phyloP scores from a whole-genome alignment of 2,797 vertebrate species.

The Scolopax rusticola region DNA sequence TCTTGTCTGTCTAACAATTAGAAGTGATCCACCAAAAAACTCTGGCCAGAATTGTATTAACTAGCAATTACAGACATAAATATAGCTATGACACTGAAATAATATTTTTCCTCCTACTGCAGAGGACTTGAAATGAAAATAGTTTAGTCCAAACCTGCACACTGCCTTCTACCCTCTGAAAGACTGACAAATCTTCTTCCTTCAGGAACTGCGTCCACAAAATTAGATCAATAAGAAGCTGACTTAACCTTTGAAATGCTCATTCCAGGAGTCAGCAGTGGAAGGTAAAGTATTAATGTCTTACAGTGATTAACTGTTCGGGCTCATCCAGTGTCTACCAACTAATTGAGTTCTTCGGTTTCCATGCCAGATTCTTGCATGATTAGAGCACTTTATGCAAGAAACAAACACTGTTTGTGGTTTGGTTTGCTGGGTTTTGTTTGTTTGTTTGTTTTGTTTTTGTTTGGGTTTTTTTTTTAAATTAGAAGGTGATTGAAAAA shows the following conservation, averaged over 20 bases:
- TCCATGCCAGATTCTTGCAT: neutral
- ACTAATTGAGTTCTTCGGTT: fast-evolving
- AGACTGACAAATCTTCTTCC: neutral
- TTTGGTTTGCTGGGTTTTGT: neutral
- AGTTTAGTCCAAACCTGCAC: neutral
- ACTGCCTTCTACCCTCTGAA: neutral
- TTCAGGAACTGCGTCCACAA: neutral
- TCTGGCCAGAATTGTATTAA: conserved; percentile 2
- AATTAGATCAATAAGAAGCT: neutral
- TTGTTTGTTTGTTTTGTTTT: too few species aligned
- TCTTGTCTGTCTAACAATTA: neutral
- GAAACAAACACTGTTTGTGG: too few species aligned
- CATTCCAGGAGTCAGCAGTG: neutral
- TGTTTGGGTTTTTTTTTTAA: neutral
- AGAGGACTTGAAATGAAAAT: neutral
- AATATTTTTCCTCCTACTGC: neutral
- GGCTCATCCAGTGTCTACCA: neutral
- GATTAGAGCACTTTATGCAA: neutral
- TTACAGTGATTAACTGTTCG: neutral
- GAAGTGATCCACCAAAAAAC: neutral
- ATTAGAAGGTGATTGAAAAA: neutral
- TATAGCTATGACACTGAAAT: neutral
- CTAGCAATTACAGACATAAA: conserved; percentile 8
- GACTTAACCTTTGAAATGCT: neutral
- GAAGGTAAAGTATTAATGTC: neutral